A percentile compares a stretch with the other conserved stretches of the same genome.
Evolutionary conservation across 1,140 invertebrate genomes (phyloP).

Genomic region (Drosophila nigrodunni): DNA sequence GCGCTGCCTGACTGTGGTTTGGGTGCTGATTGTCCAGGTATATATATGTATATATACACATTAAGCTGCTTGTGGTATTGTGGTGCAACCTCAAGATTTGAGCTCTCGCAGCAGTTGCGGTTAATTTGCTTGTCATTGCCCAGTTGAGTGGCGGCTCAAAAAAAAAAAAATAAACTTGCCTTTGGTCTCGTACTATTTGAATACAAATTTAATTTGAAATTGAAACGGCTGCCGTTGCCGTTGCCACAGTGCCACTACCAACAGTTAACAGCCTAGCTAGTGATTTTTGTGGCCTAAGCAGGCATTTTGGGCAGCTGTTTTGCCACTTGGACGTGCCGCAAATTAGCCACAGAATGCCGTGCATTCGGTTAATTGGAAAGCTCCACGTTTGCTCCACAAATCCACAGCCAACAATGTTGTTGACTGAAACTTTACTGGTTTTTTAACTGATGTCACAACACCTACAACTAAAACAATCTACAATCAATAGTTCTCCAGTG

Average conservation of each 20-base stretch:
- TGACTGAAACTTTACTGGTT: no score
- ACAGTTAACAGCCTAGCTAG: slow-evolving; percentile 5
- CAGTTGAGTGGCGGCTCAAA: slow-evolving; percentile 63
- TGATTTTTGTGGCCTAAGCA: slow-evolving; percentile 34
- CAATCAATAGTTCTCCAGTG: no score
- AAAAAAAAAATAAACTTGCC: neutral
- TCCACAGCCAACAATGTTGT: neutral
- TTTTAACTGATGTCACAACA: no score
- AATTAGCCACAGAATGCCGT: slow-evolving; percentile 65
- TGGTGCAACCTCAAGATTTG: slow-evolving; percentile 67
- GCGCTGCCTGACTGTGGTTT: slow-evolving; percentile 10
- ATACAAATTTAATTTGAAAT: slow-evolving; percentile 83
- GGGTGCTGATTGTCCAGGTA: slow-evolving; percentile 63
- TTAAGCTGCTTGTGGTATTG: slow-evolving; percentile 33
- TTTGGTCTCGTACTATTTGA: slow-evolving; percentile 65
- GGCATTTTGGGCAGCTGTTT: slow-evolving; percentile 61
- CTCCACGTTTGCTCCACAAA: slow-evolving; percentile 35
- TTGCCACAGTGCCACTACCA: slow-evolving; percentile 9
- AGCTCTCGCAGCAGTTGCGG: slow-evolving; percentile 61
- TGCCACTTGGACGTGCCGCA: slow-evolving; percentile 73
- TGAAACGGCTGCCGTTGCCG: slow-evolving; percentile 66
- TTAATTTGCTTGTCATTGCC: slow-evolving; percentile 83
- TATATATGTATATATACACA: slow-evolving; percentile 9
- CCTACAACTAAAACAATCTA: no score
- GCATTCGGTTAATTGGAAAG: slow-evolving; percentile 72